phyloP scores from a whole-genome alignment of 1,140 invertebrate genomes.

The Andrena cerasifolii region DNA sequence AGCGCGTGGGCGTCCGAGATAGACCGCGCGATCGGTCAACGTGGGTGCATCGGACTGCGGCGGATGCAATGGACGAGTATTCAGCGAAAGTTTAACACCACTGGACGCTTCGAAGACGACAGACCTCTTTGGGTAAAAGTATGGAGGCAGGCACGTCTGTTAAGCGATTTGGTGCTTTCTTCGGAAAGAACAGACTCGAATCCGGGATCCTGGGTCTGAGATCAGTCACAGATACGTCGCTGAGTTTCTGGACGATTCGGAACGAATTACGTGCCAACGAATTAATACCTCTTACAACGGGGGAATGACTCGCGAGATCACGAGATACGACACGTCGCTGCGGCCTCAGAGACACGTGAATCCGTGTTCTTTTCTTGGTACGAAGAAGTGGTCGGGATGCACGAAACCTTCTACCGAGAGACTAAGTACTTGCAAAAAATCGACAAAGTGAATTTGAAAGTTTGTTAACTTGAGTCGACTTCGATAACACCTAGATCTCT shows the following conservation, averaged over 20 bases:
- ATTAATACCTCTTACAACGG: slow-evolving; percentile 53
- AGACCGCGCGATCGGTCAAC: slow-evolving; percentile 45
- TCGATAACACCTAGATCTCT: too few species aligned
- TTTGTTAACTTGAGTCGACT: too few species aligned
- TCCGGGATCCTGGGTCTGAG: background rate
- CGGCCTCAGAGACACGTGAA: background rate
- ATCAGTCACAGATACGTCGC: slow-evolving; percentile 2
- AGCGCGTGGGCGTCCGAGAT: slow-evolving; percentile 43
- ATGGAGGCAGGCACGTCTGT: too few species aligned
- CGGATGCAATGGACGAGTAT: background rate
- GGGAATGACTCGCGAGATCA: slow-evolving; percentile 33
- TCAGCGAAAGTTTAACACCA: too few species aligned
- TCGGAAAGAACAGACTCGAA: background rate
- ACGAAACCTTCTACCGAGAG: too few species aligned
- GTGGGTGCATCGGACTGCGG: slow-evolving; percentile 46
- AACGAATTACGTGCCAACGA: slow-evolving; percentile 57
- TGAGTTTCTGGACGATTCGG: slow-evolving; percentile 2
- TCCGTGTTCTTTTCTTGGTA: background rate
- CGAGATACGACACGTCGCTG: slow-evolving; percentile 51
- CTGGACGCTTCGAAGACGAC: too few species aligned
- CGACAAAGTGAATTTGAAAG: too few species aligned
- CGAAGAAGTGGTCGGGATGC: too few species aligned
- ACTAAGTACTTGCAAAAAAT: too few species aligned
- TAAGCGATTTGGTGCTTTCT: too few species aligned
- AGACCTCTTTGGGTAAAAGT: too few species aligned